phyloP scores from a whole-genome alignment of 2,797 vertebrate genomes.

The Malacoctenus gilli region DNA sequence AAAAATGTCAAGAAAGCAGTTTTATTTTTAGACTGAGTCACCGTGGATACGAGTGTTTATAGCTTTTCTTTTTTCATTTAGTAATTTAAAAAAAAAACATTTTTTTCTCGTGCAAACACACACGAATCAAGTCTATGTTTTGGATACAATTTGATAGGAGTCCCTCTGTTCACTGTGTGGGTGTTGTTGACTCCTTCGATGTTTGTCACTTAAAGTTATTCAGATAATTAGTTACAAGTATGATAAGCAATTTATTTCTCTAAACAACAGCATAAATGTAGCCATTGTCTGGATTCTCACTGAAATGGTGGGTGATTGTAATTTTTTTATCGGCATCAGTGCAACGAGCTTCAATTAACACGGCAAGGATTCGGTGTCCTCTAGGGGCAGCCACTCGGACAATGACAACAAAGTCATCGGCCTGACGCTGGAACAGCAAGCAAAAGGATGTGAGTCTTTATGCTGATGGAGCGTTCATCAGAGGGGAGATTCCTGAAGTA shows the following conservation, averaged over 20 bases:
- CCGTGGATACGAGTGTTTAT: not conserved
- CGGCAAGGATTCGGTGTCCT: conserved; percentile 64
- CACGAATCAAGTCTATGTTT: not conserved
- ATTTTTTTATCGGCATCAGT: conserved; percentile 62
- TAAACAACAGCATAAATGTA: too few species aligned
- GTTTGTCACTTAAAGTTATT: conserved; percentile 34
- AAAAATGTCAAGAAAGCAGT: conserved; percentile 36
- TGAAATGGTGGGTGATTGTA: conserved; percentile 52
- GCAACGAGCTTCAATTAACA: conserved; percentile 69
- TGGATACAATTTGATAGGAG: not conserved
- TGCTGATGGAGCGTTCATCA: conserved; percentile 17
- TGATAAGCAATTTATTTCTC: too few species aligned
- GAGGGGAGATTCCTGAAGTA: conserved; percentile 30
- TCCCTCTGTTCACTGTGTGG: conserved; percentile 10
- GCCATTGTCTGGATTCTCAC: conserved; percentile 30
- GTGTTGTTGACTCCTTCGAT: conserved; percentile 33
- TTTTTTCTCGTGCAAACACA: too few species aligned
- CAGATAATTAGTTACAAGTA: conserved; percentile 34
- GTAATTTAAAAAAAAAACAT: not conserved
- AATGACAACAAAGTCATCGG: conserved; percentile 59
- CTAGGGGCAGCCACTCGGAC: conserved; percentile 58
- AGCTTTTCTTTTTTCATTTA: conserved; percentile 12
- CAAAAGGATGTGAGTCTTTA: too few species aligned
- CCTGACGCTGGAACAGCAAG: conserved; percentile 29
- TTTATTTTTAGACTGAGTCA: conserved; percentile 15